Evolutionary conservation across 1,140 invertebrate species (phyloP).

Genomic region (Meloidogyne hapla): DNA sequence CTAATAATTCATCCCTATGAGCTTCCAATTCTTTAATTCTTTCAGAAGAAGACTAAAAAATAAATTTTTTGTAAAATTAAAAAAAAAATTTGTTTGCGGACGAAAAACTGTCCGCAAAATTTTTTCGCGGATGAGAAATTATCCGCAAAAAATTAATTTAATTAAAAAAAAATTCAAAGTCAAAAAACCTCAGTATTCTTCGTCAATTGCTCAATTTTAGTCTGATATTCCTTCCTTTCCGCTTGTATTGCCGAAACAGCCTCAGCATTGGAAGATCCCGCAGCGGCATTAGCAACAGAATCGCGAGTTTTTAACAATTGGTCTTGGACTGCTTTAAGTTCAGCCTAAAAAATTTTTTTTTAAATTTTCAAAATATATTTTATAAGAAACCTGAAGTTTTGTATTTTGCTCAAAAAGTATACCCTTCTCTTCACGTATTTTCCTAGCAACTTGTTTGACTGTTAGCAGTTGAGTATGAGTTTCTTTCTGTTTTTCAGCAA

Average conservation of each 20-base stretch:
- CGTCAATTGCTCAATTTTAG: neutral
- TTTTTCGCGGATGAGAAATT: too few species aligned
- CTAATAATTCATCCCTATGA: neutral
- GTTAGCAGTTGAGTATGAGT: neutral
- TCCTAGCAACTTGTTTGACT: conserved; percentile 23
- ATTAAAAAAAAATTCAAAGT: neutral
- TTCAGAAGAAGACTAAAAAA: neutral
- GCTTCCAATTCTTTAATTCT: conserved; percentile 14
- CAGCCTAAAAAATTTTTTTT: neutral
- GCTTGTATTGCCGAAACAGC: neutral
- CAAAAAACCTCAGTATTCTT: neutral
- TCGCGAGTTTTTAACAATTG: conserved; percentile 1
- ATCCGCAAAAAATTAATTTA: too few species aligned
- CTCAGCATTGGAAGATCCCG: neutral
- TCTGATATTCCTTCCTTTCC: neutral
- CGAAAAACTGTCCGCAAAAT: too few species aligned
- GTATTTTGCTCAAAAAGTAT: conserved; percentile 4
- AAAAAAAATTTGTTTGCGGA: too few species aligned
- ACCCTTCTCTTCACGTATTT: conserved; percentile 17
- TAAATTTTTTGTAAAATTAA: too few species aligned
- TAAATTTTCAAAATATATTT: too few species aligned
- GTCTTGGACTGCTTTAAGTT: conserved; percentile 9
- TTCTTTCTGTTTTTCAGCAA: neutral
- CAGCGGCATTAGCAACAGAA: neutral
- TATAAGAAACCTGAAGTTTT: conserved; percentile 9